Conservation (phyloP, 2,888 invertebrate genomes). For the Lasioglossum zephyrum region DNA sequence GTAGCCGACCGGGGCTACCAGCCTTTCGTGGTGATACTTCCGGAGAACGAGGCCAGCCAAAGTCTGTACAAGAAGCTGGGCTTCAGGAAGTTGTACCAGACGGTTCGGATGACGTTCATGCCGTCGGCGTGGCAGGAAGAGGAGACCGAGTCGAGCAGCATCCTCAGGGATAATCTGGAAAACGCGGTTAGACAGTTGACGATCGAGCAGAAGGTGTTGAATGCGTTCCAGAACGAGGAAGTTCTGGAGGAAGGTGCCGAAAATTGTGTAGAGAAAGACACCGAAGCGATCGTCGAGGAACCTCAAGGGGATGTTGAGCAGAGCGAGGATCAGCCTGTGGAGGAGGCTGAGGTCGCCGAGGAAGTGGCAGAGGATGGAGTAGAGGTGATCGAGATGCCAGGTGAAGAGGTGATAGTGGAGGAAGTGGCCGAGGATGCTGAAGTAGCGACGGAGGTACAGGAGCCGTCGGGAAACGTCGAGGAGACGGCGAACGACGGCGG, state of each 20-base stretch:
- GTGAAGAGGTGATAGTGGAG: constrained; percentile 1
- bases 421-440: constrained; percentile 40
- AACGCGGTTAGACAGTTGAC: constrained; percentile 75
- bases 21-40: constrained; percentile 94
- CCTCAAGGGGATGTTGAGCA: not conserved
- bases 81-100: constrained; percentile 92
- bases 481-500: constrained; percentile 30
- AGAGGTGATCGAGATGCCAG: constrained; percentile 50
- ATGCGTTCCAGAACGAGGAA: constrained; percentile 70
- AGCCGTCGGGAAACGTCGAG: constrained; percentile 34
- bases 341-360: constrained; percentile 66
- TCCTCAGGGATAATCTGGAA: constrained; percentile 76
- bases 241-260: constrained; percentile 25
- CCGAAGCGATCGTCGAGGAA: constrained; percentile 16
- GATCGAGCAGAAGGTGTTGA: constrained; percentile 70
- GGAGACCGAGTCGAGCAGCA: constrained; percentile 67
- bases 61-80: constrained; percentile 93
- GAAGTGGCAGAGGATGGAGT: constrained; percentile 71
- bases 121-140: constrained; percentile 84
- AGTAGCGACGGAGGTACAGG: constrained; percentile 33
- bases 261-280: not conserved
- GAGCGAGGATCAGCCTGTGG: too few species aligned
- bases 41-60: constrained; percentile 94
- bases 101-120: constrained; percentile 91
- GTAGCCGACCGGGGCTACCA: constrained; percentile 91